Evolutionary conservation across 2,113 vertebrate species (phyloP).

Genomic region (Menura novaehollandiae): DNA sequence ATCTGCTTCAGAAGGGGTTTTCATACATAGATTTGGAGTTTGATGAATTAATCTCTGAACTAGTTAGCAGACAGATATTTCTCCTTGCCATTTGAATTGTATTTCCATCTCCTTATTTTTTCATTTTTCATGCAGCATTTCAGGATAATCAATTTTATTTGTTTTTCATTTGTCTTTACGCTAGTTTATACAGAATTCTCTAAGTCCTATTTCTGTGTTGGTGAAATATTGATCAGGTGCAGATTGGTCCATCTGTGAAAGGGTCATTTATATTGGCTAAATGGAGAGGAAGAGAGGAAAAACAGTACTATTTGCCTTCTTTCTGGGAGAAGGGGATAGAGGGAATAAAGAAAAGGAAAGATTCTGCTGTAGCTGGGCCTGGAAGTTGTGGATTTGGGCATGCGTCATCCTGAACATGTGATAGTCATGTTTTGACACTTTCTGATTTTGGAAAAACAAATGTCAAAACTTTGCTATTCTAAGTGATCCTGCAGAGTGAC

Average conservation of each 20-base stretch:
- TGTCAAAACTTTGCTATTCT: neutral
- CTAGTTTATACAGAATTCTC: neutral
- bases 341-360: neutral
- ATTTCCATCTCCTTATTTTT: neutral
- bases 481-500: neutral
- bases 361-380: neutral
- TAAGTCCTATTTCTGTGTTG: neutral
- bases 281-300: neutral
- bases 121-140: neutral
- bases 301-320: neutral
- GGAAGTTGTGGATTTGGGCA: neutral
- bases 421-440: neutral
- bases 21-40: neutral
- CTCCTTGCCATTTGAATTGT: neutral
- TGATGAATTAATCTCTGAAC: neutral
- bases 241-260: neutral
- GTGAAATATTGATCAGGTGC: neutral
- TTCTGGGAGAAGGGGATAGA: neutral
- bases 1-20: neutral
- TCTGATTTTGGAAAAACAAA: neutral
- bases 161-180: neutral
- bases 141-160: neutral
- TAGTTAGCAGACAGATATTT: neutral
- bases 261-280: neutral
- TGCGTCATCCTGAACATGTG: neutral